Evolutionary conservation across 1,140 invertebrate species (phyloP).

Genomic region (Oryctes rhinoceros): DNA sequence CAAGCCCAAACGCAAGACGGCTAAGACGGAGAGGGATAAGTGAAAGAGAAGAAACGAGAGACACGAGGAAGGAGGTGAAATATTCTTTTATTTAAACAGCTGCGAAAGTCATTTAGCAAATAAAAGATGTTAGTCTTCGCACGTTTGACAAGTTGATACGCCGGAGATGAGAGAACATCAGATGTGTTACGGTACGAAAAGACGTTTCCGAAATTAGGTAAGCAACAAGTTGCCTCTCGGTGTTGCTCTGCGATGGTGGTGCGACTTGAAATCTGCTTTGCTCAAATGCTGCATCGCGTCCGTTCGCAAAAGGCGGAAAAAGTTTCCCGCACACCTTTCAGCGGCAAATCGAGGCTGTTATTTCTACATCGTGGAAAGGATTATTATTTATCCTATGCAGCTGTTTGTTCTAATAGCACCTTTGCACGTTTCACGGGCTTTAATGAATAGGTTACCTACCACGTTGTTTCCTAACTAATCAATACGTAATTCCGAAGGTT

Average conservation of each 20-base stretch:
- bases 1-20: not conserved
- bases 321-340: too few species aligned
- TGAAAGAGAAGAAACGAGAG: not conserved
- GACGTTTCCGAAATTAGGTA: constrained; percentile 37
- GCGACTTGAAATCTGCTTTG: not conserved
- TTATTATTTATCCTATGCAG: not conserved
- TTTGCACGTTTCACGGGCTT: not conserved
- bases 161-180: constrained; percentile 31
- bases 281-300: not conserved
- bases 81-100: constrained; percentile 41
- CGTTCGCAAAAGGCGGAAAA: not conserved
- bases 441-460: not conserved
- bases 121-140: constrained; percentile 41
- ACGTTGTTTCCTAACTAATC: not conserved
- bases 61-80: constrained; percentile 22
- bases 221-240: constrained; percentile 37
- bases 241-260: not conserved
- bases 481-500: not conserved
- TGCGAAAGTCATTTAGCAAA: constrained; percentile 41
- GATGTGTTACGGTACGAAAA: constrained; percentile 24
- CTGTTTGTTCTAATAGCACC: not conserved
- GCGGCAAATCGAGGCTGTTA: not conserved
- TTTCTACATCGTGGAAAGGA: not conserved
- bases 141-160: constrained; percentile 40
- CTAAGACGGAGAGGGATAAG: not conserved